A percentile compares a stretch with the other conserved stretches of the same genome.
Conservation (phyloP, 2,797 vertebrate species). For the Sorex maritimensis region DNA sequence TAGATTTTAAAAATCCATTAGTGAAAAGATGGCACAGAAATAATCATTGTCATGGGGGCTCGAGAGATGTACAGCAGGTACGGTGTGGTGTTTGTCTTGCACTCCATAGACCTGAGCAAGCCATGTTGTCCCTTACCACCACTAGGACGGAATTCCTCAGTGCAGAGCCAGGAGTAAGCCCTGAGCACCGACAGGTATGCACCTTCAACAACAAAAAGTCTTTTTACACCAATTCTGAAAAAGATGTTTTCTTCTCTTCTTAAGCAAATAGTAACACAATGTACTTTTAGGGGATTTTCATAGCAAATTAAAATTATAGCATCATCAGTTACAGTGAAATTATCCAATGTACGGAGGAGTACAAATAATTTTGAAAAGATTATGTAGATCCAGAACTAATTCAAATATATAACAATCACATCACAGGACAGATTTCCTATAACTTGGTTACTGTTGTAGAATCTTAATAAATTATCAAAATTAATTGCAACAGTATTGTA, state of each 20-base stretch:
- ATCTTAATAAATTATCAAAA: constrained; percentile 42
- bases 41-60: background rate
- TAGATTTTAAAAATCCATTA: constrained; percentile 26
- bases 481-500: constrained; percentile 35
- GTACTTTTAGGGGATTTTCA: background rate
- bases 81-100: no score
- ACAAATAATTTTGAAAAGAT: constrained; percentile 25
- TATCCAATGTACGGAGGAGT: background rate
- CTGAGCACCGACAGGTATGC: no score
- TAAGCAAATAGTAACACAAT: no score
- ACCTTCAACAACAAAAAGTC: no score
- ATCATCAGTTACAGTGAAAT: constrained; percentile 39
- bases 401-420: background rate
- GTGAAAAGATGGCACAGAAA: constrained; percentile 47
- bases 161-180: no score
- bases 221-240: no score
- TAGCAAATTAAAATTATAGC: constrained; percentile 12
- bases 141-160: no score
- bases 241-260: no score
- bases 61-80: no score
- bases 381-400: background rate
- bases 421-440: background rate
- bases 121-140: no score
- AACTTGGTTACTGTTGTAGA: background rate
- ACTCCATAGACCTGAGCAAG: no score